Evolutionary conservation across 2,113 vertebrate species (phyloP).

Genomic region (Mesoclemmys tuberculata): DNA sequence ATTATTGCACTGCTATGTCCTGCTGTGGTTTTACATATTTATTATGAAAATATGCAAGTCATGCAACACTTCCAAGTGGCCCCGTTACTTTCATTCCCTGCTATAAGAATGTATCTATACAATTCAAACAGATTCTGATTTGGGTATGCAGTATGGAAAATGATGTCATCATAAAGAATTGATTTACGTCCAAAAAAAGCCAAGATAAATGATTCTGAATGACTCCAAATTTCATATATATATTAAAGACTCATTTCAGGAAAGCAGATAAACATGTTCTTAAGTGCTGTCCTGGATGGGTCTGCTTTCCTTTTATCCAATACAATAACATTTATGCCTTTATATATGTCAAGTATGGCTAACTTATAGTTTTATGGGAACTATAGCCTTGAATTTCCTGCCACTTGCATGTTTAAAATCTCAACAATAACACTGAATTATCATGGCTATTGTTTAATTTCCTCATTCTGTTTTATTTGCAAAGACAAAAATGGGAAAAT

Average conservation of each 20-base stretch:
- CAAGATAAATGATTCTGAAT: conserved; percentile 37
- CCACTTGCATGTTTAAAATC: background rate
- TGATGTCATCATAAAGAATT: background rate
- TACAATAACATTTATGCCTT: background rate
- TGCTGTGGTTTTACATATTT: background rate
- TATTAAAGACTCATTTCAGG: background rate
- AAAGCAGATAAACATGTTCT: conserved; percentile 3
- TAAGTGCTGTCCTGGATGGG: conserved; percentile 3
- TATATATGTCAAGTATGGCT: background rate
- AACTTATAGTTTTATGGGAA: conserved; percentile 19
- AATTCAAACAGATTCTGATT: conserved; percentile 17
- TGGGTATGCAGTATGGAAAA: background rate
- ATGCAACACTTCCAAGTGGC: background rate
- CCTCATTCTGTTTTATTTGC: background rate
- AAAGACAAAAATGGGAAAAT: conserved; percentile 5
- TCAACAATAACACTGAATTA: background rate
- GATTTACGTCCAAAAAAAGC: conserved; percentile 16
- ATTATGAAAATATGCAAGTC: background rate
- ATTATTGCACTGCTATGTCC: background rate
- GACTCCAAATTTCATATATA: background rate
- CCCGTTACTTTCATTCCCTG: background rate
- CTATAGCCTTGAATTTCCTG: background rate
- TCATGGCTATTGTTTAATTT: background rate
- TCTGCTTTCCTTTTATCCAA: conserved; percentile 10
- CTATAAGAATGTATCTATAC: background rate